Percentiles rank a stretch among this genome's conserved stretches.
Evolutionary conservation across 2,113 vertebrate genomes (phyloP).

Genomic region (Halichoerus grypus): DNA sequence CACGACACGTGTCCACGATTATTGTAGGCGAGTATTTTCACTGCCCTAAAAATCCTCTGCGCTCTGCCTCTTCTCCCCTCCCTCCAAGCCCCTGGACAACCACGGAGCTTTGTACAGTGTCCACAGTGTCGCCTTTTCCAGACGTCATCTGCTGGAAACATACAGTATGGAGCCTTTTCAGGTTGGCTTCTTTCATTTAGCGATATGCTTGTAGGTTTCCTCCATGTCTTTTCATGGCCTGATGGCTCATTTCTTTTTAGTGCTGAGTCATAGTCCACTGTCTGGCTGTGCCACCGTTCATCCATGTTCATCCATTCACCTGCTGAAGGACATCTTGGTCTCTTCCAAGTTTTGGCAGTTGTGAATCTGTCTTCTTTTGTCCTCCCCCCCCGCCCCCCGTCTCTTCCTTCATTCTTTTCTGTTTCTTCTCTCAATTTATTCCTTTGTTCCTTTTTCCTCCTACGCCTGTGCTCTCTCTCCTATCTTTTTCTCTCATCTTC

Average conservation of each 20-base stretch:
- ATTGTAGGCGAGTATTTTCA: background rate
- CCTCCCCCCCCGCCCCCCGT: background rate
- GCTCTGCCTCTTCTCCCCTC: background rate
- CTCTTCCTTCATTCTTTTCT: background rate
- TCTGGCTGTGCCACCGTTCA: background rate
- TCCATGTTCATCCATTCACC: background rate
- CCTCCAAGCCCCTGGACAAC: background rate
- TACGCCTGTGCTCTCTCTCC: background rate
- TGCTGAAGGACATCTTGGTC: background rate
- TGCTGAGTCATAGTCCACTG: background rate
- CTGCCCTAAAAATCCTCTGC: background rate
- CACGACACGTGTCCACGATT: background rate
- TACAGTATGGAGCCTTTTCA: background rate
- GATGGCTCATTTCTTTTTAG: background rate
- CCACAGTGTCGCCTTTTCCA: background rate
- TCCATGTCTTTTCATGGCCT: background rate
- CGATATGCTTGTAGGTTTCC: background rate
- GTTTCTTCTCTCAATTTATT: background rate
- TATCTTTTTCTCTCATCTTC: background rate
- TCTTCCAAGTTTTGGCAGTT: background rate
- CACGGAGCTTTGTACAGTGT: background rate
- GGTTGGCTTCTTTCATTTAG: background rate
- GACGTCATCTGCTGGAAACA: background rate
- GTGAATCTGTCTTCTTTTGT: background rate
- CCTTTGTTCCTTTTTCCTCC: rapidly evolving